A percentile compares a stretch with the other conserved stretches of the same genome.
Conservation (phyloP, 1,140 invertebrate genomes). For the Cardiocondyla obscurior region DNA sequence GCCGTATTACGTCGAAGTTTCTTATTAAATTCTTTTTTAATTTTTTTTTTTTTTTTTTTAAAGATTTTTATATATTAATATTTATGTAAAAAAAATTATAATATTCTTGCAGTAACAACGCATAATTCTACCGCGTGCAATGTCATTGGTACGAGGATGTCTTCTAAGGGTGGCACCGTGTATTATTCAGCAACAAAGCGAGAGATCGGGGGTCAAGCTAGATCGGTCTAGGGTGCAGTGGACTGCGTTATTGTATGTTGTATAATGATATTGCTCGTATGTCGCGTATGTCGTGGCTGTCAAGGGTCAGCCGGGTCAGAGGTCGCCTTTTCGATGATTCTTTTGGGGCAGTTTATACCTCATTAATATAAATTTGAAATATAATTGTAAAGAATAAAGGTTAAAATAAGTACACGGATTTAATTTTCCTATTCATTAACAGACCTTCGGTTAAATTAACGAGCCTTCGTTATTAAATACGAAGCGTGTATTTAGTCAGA, state of each 20-base stretch:
- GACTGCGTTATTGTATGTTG: constrained; percentile 72
- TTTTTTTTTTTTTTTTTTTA: neutral
- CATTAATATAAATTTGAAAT: constrained; percentile 68
- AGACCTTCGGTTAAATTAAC: neutral
- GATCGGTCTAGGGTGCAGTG: constrained; percentile 68
- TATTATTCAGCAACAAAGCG: constrained; percentile 60
- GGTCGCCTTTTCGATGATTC: constrained; percentile 65
- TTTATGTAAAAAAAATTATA: constrained; percentile 6
- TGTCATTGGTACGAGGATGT: constrained; percentile 60
- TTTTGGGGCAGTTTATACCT: constrained; percentile 65
- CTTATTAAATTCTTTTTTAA: no score
- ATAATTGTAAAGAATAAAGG: neutral
- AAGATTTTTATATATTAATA: neutral
- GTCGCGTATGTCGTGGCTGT: constrained; percentile 69
- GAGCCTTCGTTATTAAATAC: neutral
- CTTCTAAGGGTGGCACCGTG: constrained; percentile 52
- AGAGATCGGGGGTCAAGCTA: constrained; percentile 64
- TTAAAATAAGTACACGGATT: neutral
- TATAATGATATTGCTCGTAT: constrained; percentile 74
- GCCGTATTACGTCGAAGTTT: no score
- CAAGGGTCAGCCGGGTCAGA: constrained; percentile 68
- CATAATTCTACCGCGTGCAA: neutral
- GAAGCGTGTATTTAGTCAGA: neutral
- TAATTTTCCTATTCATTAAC: neutral
- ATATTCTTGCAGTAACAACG: neutral